These are phyloP conservation scores for Matsumyia berberina DNA, from an alignment of 2,888 invertebrate genomes.

Conservation along the genomic window DNA sequence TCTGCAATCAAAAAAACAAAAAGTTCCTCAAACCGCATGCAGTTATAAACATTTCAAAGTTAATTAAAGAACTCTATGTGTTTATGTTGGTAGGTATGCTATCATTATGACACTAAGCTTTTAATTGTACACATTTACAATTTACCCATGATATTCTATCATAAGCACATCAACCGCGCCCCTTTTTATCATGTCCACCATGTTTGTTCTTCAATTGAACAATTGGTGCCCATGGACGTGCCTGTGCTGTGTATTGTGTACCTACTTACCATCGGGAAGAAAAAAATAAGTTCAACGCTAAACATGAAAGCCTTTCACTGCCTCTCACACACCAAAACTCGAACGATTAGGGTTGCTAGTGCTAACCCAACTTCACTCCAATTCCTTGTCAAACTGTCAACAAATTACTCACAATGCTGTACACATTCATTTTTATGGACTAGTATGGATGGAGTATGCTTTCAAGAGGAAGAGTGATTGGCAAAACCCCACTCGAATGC, in stretches of 20 bases:
- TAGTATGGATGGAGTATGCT: too few relatives aligned
- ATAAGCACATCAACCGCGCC: slow-evolving; percentile 72
- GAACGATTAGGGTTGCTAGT: slow-evolving; percentile 62
- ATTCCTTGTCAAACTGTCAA: slow-evolving; percentile 72
- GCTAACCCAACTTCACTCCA: slow-evolving; percentile 63
- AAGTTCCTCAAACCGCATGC: too few relatives aligned
- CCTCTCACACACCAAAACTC: slow-evolving; percentile 37
- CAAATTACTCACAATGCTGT: slow-evolving; percentile 72
- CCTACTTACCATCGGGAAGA: slow-evolving; percentile 31
- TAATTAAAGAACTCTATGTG: background rate
- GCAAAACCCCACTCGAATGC: slow-evolving; percentile 69
- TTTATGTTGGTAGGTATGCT: background rate
- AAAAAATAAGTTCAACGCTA: slow-evolving; percentile 30
- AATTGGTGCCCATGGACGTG: slow-evolving; percentile 62
- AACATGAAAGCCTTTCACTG: slow-evolving; percentile 51
- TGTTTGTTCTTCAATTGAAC: slow-evolving; percentile 75
- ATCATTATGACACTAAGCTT: slow-evolving; percentile 44
- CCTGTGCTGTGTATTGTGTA: too few relatives aligned
- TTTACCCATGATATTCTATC: slow-evolving; percentile 65
- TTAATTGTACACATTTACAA: slow-evolving; percentile 61
- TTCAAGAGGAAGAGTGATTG: slow-evolving; percentile 47
- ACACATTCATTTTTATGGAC: too few relatives aligned
- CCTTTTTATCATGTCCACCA: slow-evolving; percentile 75
- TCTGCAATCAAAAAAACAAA: too few relatives aligned
- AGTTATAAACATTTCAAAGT: background rate